Conservation (phyloP, 2,797 vertebrate genomes). For the Spinibarbus caldwelli region DNA sequence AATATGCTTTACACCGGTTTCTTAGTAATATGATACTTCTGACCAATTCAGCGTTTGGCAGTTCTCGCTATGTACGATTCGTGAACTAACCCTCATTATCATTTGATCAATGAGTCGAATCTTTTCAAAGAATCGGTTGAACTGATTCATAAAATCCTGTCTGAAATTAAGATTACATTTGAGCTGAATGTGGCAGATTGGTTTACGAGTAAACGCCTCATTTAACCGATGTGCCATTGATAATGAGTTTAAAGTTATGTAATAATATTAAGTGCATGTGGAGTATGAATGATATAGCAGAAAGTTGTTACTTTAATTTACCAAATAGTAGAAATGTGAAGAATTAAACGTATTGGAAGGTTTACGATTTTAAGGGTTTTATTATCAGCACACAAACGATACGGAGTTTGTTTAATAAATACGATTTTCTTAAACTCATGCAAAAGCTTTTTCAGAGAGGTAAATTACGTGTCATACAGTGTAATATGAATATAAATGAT, state of each 20-base stretch:
- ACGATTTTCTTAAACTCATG: background rate
- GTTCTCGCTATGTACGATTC: background rate
- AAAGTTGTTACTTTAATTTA: background rate
- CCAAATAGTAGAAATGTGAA: background rate
- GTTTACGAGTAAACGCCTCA: background rate
- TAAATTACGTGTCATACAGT: too few species aligned
- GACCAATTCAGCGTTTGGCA: constrained; percentile 10
- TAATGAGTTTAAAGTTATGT: background rate
- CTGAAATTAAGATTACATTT: background rate
- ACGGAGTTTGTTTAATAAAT: background rate
- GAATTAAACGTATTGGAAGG: background rate
- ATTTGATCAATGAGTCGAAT: background rate
- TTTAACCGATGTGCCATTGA: background rate
- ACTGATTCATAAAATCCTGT: background rate
- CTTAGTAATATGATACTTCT: background rate
- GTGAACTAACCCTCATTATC: background rate
- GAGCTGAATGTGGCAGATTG: background rate
- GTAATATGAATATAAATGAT: too few species aligned
- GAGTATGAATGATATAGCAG: background rate
- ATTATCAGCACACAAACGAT: background rate
- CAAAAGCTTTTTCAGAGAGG: too few species aligned
- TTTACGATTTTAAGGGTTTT: background rate
- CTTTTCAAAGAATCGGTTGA: background rate
- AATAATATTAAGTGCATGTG: background rate
- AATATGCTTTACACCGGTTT: constrained; percentile 5